These are phyloP conservation scores for Enteromius thamalakanensis DNA, from an alignment of 2,797 vertebrate species.

Conservation along the genomic window DNA sequence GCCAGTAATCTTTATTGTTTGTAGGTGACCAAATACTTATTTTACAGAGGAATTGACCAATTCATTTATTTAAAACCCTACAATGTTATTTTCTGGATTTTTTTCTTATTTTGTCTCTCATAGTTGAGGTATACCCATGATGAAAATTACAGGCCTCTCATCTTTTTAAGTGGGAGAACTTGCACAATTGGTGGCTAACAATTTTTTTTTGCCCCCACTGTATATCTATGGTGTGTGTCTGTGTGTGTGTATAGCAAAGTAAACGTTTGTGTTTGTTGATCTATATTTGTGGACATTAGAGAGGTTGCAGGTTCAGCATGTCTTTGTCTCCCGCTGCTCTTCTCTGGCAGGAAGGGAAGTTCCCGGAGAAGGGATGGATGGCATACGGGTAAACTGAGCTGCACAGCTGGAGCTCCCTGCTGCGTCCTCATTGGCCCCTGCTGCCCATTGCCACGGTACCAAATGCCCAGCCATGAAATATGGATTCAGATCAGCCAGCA, in stretches of 20 bases:
- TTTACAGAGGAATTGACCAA: too few species aligned
- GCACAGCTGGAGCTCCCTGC: conserved; percentile 67
- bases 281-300: conserved; percentile 56
- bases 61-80: too few species aligned
- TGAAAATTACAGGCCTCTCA: too few species aligned
- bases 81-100: too few species aligned
- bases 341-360: conserved; percentile 71
- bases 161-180: too few species aligned
- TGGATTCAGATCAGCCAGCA: conserved; percentile 49
- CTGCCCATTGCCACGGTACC: conserved; percentile 67
- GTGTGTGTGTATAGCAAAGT: not conserved
- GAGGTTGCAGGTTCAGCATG: conserved; percentile 65
- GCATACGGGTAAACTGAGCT: conserved; percentile 69
- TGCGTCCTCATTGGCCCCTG: conserved; percentile 66
- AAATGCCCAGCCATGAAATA: conserved; percentile 65
- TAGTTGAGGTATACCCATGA: too few species aligned
- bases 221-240: not conserved
- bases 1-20: too few species aligned
- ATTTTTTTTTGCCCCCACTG: not conserved
- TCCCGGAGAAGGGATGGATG: conserved; percentile 57
- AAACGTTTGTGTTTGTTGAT: conserved; percentile 60
- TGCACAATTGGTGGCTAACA: too few species aligned
- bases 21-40: too few species aligned
- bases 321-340: conserved; percentile 65
- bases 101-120: too few species aligned